Percentiles rank a stretch among this genome's conserved stretches.
phyloP scores from a whole-genome alignment of 2,797 vertebrate genomes.

The Esox lucius region DNA sequence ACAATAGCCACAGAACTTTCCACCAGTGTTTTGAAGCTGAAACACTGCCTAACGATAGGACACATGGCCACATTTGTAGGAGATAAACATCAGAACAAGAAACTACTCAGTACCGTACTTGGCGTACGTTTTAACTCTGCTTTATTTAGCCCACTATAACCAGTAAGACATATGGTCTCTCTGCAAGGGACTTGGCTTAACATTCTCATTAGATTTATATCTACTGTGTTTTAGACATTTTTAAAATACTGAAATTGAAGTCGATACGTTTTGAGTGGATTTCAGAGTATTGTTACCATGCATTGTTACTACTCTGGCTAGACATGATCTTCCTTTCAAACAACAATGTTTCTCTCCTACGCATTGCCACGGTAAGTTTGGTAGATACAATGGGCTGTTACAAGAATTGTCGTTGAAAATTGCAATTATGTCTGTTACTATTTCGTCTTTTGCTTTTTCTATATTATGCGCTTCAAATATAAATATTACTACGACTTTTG shows the following conservation, averaged over 20 bases:
- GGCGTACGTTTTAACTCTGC: neutral
- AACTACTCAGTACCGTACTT: neutral
- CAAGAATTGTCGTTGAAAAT: conserved; percentile 38
- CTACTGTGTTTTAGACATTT: neutral
- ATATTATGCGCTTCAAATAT: neutral
- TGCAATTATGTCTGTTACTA: conserved; percentile 54
- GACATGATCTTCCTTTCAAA: conserved; percentile 76
- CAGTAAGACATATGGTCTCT: neutral
- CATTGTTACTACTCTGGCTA: conserved; percentile 66
- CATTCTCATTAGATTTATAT: neutral
- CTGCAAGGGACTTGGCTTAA: neutral
- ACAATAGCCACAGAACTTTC: conserved; percentile 78
- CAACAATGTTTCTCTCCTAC: conserved; percentile 81
- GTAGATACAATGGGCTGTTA: conserved; percentile 71
- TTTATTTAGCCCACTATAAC: neutral
- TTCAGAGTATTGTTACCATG: conserved; percentile 46
- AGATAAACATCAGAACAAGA: conserved; percentile 18
- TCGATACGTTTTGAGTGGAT: conserved; percentile 53
- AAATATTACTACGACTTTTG: neutral
- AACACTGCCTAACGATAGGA: conserved; percentile 61
- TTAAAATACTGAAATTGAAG: conserved; percentile 13
- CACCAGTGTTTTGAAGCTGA: conserved; percentile 67
- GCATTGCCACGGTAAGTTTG: conserved; percentile 84
- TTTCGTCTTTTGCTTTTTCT: conserved; percentile 26
- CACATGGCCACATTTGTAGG: conserved; percentile 37